Evolutionary conservation across 2,113 vertebrate species (phyloP), one percentile per base, ranked within the genome.

Genomic region (Oriolus oriolus): DNA sequence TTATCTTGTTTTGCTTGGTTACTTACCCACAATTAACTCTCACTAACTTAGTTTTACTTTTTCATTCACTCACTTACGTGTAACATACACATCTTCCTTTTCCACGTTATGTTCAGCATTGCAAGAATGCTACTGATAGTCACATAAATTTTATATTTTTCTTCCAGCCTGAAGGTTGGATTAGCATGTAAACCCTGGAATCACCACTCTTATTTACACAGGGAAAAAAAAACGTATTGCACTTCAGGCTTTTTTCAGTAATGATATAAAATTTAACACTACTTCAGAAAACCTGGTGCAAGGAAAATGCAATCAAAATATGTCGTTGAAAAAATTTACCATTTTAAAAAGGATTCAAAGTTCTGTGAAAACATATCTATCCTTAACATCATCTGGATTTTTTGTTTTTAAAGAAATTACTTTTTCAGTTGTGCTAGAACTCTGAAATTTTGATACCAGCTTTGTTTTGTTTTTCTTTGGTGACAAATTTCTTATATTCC

Each of bases 1-100:
- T 78, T 93, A 27, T 39, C 45, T 77, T 78, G 11, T 86, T 97
- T 96, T 88, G 3, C 86, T 88, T 86, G 66, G 82, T 96, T 85
- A 76, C 31, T 95, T 88, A 87, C 11, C 13, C 52, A 30, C 1
- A 3, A 78, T 71, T 84, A 87, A 64, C 41, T 82, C 79, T 52
- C 42, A 77, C 37, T 93, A 57, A 89, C 54, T 88, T 73, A 54
- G 42, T 84, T 83, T 73, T 68, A 41, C 10, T 56, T 94, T 90
- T 85, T 44, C 17, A 49, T 89, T 86, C 64, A 60, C 19, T 70
- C 28, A 60, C 31, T 45, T 47, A 17, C 2, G 5, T 57, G 39
- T 45, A 92, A 54, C 22, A 41, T 4, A 53, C 22, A 39, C 27
- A 53, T 79, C 42, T 75, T 84, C 23, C 41, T 79, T 79, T 83